Evolutionary conservation across 1,140 invertebrate species (phyloP).

Genomic region (Eupristina koningsbergeri): DNA sequence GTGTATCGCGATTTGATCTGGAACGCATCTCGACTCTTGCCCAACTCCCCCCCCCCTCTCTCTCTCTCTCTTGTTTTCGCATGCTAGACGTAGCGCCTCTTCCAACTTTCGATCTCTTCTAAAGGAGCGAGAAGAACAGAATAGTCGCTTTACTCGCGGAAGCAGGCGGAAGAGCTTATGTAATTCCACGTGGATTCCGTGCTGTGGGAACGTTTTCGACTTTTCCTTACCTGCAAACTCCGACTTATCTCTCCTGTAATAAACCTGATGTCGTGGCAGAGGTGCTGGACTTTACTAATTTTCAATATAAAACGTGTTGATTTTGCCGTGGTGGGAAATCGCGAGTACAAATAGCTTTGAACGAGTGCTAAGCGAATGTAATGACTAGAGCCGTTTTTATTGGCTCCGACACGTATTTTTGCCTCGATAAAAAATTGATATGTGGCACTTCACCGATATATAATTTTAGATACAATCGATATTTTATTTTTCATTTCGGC

Average conservation of each 20-base stretch:
- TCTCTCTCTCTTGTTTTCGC: background rate
- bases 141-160: slow-evolving; percentile 21
- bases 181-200: slow-evolving; percentile 17
- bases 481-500: background rate
- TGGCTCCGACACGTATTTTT: background rate
- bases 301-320: background rate
- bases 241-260: background rate
- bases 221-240: background rate
- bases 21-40: slow-evolving; percentile 47
- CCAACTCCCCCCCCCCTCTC: slow-evolving; percentile 6
- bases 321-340: background rate
- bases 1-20: slow-evolving; percentile 42
- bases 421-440: background rate
- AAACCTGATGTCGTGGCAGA: too few relatives aligned
- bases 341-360: background rate
- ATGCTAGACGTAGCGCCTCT: background rate
- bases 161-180: slow-evolving; percentile 40
- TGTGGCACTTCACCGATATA: background rate
- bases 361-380: background rate
- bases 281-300: background rate
- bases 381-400: background rate
- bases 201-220: slow-evolving; percentile 22
- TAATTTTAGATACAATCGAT: background rate
- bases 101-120: slow-evolving; percentile 36
- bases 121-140: background rate